Conservation (phyloP, 2,888 invertebrate species). For the Xiphydria camelus region DNA sequence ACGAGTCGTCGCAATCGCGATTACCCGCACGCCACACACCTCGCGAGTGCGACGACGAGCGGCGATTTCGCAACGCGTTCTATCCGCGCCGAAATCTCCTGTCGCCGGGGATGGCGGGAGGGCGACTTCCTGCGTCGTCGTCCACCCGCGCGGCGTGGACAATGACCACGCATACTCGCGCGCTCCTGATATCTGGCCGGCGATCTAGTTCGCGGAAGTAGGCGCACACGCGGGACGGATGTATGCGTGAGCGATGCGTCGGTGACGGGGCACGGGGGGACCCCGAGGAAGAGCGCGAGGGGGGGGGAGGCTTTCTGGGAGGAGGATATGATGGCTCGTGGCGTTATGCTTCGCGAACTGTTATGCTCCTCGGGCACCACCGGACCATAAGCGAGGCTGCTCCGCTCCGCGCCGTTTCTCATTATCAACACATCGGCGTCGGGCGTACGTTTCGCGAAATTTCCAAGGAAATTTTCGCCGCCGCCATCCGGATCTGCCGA, state of each 20-base stretch:
- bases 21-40: slow-evolving; percentile 37
- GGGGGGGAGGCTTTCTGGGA: slow-evolving; percentile 42
- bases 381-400: slow-evolving; percentile 56
- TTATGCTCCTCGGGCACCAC: slow-evolving; percentile 56
- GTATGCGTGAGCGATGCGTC: slow-evolving; percentile 24
- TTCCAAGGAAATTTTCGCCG: no score
- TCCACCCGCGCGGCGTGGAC: slow-evolving; percentile 38
- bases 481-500: no score
- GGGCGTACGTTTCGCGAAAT: slow-evolving; percentile 25
- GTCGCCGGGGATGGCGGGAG: slow-evolving; percentile 23
- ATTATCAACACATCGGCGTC: slow-evolving; percentile 54
- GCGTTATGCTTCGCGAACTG: slow-evolving; percentile 56
- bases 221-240: slow-evolving; percentile 31
- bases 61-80: no score
- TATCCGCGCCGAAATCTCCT: slow-evolving; percentile 48
- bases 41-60: slow-evolving; percentile 38
- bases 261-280: slow-evolving; percentile 18
- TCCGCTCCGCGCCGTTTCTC: slow-evolving; percentile 46
- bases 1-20: slow-evolving; percentile 3
- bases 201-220: slow-evolving; percentile 54
- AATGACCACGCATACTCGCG: slow-evolving; percentile 51
- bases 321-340: slow-evolving; percentile 57
- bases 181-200: slow-evolving; percentile 45
- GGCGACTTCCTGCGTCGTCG: slow-evolving; percentile 40
- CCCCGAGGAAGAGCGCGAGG: slow-evolving; percentile 26